Conservation (phyloP, 1,140 invertebrate species). For the Papilio helenus region DNA sequence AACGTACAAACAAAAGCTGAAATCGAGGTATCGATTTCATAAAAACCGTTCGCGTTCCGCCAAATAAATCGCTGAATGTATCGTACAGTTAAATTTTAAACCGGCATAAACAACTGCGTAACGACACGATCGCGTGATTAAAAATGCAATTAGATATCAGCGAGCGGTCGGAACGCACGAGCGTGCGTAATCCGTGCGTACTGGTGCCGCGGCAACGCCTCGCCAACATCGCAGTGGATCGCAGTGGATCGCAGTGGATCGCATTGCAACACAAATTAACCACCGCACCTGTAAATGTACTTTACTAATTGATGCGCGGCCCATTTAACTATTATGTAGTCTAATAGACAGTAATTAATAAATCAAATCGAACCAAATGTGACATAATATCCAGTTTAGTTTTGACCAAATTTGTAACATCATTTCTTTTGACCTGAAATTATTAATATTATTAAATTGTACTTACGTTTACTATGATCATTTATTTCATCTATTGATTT, state of each 20-base stretch:
- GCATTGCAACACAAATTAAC: slow-evolving; percentile 10
- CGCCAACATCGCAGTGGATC: neutral
- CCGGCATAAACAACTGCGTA: slow-evolving; percentile 28
- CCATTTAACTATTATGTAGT: neutral
- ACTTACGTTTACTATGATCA: too few relatives aligned
- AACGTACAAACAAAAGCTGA: neutral
- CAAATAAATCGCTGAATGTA: slow-evolving; percentile 6
- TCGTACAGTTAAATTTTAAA: slow-evolving; percentile 18
- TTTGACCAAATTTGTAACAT: too few relatives aligned
- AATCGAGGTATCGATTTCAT: slow-evolving; percentile 10
- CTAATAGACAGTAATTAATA: neutral
- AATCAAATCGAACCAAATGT: neutral
- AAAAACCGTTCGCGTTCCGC: neutral
- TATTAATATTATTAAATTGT: too few relatives aligned
- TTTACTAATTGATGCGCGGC: neutral
- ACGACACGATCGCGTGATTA: slow-evolving; percentile 44
- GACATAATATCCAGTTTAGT: too few relatives aligned
- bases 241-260: neutral
- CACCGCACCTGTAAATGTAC: neutral
- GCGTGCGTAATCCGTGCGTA: neutral
- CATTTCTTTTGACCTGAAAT: too few relatives aligned
- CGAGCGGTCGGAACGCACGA: slow-evolving; percentile 25
- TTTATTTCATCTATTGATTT: too few relatives aligned
- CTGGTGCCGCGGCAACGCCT: neutral
- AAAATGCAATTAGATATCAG: slow-evolving; percentile 42